Evolutionary conservation across 2,113 vertebrate species (phyloP).

Genomic region (Rhabdornis inornatus): DNA sequence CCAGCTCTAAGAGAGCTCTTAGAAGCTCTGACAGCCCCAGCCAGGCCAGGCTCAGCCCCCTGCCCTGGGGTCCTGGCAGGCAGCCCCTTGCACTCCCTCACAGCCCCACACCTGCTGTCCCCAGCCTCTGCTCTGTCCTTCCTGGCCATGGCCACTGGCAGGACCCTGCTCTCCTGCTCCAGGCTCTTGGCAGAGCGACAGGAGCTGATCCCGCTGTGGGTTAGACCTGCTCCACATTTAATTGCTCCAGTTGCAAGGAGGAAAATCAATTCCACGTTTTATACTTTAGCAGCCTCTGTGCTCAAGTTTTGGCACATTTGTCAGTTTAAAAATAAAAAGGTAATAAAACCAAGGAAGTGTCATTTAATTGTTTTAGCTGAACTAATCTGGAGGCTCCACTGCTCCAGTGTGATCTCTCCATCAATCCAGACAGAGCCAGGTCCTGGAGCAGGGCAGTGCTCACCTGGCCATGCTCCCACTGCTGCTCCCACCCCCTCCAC

Average conservation of each 20-base stretch:
- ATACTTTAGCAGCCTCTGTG: conserved; percentile 25
- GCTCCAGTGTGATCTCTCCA: background rate
- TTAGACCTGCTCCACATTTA: conserved; percentile 27
- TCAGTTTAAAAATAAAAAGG: background rate
- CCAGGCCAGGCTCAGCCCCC: background rate
- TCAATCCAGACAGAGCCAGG: background rate
- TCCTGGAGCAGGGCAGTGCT: fast-evolving
- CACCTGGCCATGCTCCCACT: fast-evolving
- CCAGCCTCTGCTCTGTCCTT: background rate
- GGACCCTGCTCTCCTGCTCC: background rate
- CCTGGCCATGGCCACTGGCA: fast-evolving
- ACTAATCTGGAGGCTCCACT: background rate
- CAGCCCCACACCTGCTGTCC: background rate
- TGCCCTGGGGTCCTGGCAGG: fast-evolving
- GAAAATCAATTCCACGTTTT: conserved; percentile 59
- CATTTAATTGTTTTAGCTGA: conserved; percentile 62
- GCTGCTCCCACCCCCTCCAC: fast-evolving
- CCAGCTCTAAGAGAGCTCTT: background rate
- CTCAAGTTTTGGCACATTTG: conserved; percentile 52
- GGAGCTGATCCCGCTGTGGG: background rate
- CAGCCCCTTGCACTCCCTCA: background rate
- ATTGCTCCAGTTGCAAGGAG: conserved; percentile 49
- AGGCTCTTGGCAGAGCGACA: background rate
- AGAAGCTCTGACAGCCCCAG: background rate
- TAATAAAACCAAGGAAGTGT: conserved; percentile 52